Evolutionary conservation across 2,113 vertebrate species (phyloP).

Genomic region (Thermophis baileyi): DNA sequence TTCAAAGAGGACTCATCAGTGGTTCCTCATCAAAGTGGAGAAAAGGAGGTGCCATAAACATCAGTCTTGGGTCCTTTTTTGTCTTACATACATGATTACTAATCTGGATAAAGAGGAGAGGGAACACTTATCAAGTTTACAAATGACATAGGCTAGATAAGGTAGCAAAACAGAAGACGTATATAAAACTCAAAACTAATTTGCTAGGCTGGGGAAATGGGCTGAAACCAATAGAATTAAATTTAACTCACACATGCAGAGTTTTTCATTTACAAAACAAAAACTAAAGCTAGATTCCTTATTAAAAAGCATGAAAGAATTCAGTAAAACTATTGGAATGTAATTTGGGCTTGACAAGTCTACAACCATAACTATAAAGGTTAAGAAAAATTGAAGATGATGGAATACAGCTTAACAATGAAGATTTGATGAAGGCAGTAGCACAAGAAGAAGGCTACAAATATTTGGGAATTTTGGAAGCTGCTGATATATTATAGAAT

Average conservation of each 20-base stretch:
- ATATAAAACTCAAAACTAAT: background rate
- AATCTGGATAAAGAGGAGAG: background rate
- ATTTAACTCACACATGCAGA: background rate
- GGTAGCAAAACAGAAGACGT: background rate
- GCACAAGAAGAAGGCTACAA: background rate
- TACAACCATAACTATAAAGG: background rate
- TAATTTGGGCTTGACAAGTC: background rate
- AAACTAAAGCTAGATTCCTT: background rate
- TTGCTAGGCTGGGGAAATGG: background rate
- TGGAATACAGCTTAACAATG: background rate
- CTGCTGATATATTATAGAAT: background rate
- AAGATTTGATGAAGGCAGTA: background rate
- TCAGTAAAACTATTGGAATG: background rate
- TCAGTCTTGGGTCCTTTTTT: background rate
- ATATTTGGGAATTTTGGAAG: background rate
- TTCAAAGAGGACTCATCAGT: background rate
- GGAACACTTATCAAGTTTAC: background rate
- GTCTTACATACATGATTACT: background rate
- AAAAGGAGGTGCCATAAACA: background rate
- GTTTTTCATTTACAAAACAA: background rate
- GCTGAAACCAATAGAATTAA: background rate
- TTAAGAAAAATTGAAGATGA: background rate
- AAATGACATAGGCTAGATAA: background rate
- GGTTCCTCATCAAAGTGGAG: background rate
- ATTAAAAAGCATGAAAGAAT: background rate